Evolutionary conservation across 2,888 invertebrate genomes (phyloP), one percentile per base, ranked within the genome.

Genomic region (Dynastes hyllus): DNA sequence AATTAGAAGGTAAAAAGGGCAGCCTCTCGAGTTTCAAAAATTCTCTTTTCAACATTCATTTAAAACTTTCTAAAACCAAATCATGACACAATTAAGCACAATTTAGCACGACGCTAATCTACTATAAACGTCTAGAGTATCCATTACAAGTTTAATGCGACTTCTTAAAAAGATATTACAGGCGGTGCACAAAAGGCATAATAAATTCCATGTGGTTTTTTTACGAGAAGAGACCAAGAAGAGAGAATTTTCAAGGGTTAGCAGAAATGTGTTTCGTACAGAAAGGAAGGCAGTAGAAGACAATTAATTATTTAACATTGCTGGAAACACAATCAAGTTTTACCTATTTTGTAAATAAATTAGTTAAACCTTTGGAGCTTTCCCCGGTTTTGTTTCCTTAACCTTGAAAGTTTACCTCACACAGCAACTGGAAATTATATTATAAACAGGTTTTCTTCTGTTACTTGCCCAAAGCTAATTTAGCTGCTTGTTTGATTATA

Each of bases 331-430:
- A 69, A 27, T 69, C 22, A 50, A 69, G 69, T 50, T 69, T 37
- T 16, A 16, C 69, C 51, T 69, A 51, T 69, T 69, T 8, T 69
- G 27, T 69, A 69, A 69, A 50, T 69, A 69, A 69, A 69, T 69
- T 69, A 69, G 50, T 51, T 27, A 69, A 27, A 11, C 50, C 50
- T 50, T 69, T 69, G 9, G 27, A 45, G 16, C 32, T 63, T 63
- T 63, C 63, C 29, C 4, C 50, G 50, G 51, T 45, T 66, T 50
- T 51, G 69, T 69, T 69, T 45, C 9, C 22, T 11, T 50, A 27
- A 50, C 69, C 69, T 50, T 50, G 27, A 0, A 66, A 16, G 69
- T 69, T 69, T 9, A 29, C 13, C 29, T 63, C 27, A 29, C 13
- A 32, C 8, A 5, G 1, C 5, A 32, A 1, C 63, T 63, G 32